Base-by-base conservation (phyloP, 53 echinoderm and acorn worm genomes). In the Henricia sp. region DNA sequence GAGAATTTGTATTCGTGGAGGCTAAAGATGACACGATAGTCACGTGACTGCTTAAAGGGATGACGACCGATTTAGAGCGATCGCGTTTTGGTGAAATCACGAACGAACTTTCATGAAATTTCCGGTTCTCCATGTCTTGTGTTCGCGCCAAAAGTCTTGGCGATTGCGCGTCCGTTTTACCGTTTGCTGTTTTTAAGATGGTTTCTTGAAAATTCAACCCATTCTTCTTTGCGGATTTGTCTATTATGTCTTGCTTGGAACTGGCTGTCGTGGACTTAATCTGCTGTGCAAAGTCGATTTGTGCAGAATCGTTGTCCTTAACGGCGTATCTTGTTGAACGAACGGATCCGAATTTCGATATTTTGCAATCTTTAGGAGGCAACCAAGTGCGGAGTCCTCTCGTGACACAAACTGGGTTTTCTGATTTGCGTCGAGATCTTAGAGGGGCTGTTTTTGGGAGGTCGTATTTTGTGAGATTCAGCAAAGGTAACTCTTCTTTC, bases 401-500 rank as follows among this genome's bases (percentile, higher is more conserved):
- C 56, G 13, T 58, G 37, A 19, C 6, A 24, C 20, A 39, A 10
- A 34, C 23, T 9, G 19, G 37, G 37, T 23, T 27, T 33, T 41
- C 39, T 14, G 40, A 27, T 26, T 57, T 21, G n/a, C 57, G 76
- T 9, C 57, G 41, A 57, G 39, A 58, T 9, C 30, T 55, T 19
- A 76, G 39, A 41, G 76, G 76, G n/a, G 76, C 76, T 13, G 76
- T 58, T 59, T 76, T 76, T 17, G 76, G 76, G 5, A 57, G 57
- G n/a, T n/a, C n/a, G n/a, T n/a, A n/a, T n/a, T n/a, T n/a, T n/a
- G n/a, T n/a, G n/a, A n/a, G n/a, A n/a, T n/a, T n/a, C n/a, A n/a
- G n/a, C n/a, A n/a, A n/a, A 38, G 32, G 12, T 65, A 14, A 34
- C 5, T 55, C 3, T 55, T 53, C 12, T 3, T 24, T 25, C 3